phyloP scores from a whole-genome alignment of 2,797 vertebrate species.

The Dermochelys coriacea region DNA sequence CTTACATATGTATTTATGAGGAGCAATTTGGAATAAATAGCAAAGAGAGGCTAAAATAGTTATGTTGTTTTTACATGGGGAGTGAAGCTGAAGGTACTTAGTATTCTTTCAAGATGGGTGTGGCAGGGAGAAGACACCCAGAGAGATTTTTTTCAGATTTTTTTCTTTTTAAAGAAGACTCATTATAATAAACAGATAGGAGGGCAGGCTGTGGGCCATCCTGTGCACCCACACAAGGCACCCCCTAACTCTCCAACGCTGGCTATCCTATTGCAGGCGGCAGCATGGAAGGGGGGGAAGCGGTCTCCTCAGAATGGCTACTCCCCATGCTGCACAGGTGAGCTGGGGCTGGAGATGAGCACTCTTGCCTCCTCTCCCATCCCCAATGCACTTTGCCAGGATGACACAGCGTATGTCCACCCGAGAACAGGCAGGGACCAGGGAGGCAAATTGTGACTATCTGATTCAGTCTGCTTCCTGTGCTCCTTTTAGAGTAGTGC shows the following conservation, averaged over 20 bases:
- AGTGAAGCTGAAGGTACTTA: not conserved
- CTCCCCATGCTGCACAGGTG: not conserved
- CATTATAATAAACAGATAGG: not conserved
- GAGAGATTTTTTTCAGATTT: not conserved
- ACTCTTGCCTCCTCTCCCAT: not conserved
- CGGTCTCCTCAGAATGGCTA: not conserved
- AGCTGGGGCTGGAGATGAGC: not conserved
- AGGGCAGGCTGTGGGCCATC: not conserved
- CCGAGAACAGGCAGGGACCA: not conserved
- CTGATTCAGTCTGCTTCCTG: not conserved
- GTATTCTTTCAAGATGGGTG: not conserved
- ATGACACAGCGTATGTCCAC: not conserved
- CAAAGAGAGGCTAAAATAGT: not conserved
- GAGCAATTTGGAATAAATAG: constrained; percentile 14
- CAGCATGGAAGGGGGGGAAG: not conserved
- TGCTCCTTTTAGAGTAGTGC: not conserved
- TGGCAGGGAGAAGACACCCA: not conserved
- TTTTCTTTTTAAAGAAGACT: not conserved
- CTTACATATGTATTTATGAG: not conserved
- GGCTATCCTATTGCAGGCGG: not conserved
- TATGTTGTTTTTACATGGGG: not conserved
- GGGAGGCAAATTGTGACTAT: not conserved
- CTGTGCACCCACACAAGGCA: not conserved
- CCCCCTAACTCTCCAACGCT: not conserved
- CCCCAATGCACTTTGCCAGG: not conserved